phyloP scores from a whole-genome alignment of 35 echinoderm and acorn worm species.

The Holothuria glaberrima region DNA sequence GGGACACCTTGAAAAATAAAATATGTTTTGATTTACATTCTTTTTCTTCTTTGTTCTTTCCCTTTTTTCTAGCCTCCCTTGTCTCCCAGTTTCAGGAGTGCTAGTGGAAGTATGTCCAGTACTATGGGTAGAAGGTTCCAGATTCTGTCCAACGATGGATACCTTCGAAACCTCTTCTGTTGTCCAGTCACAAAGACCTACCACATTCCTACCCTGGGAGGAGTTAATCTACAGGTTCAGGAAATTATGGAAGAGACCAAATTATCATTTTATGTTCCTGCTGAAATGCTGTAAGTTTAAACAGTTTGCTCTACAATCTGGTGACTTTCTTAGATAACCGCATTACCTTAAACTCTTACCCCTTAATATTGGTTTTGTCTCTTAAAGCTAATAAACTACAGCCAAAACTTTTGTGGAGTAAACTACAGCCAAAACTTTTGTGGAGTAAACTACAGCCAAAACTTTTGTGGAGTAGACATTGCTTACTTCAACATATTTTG shows the following conservation, averaged over 20 bases:
- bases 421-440: no score
- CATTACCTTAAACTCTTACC: no score
- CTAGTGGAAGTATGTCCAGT: slow-evolving; percentile 26
- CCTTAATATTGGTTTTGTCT: no score
- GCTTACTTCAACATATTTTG: neutral
- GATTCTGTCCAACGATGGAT: slow-evolving; percentile 36
- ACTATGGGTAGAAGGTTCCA: slow-evolving; percentile 34
- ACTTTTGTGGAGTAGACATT: no score
- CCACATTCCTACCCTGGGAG: slow-evolving; percentile 67
- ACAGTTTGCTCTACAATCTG: neutral
- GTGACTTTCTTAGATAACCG: no score
- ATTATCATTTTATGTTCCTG: slow-evolving; percentile 83
- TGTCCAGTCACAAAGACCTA: slow-evolving; percentile 84
- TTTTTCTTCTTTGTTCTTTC: neutral
- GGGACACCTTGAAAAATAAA: no score
- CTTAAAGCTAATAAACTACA: no score
- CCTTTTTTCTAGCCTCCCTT: neutral
- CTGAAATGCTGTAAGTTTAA: slow-evolving; percentile 87
- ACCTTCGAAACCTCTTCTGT: slow-evolving; percentile 66
- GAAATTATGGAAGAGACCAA: slow-evolving; percentile 93
- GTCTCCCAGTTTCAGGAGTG: neutral
- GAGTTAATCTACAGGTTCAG: slow-evolving; percentile 73
- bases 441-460: no score
- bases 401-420: no score
- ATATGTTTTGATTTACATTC: no score